Percentiles rank a stretch among this genome's conserved stretches.
Evolutionary conservation across 2,797 vertebrate genomes (phyloP).

Genomic region (Eleutherodactylus coqui): DNA sequence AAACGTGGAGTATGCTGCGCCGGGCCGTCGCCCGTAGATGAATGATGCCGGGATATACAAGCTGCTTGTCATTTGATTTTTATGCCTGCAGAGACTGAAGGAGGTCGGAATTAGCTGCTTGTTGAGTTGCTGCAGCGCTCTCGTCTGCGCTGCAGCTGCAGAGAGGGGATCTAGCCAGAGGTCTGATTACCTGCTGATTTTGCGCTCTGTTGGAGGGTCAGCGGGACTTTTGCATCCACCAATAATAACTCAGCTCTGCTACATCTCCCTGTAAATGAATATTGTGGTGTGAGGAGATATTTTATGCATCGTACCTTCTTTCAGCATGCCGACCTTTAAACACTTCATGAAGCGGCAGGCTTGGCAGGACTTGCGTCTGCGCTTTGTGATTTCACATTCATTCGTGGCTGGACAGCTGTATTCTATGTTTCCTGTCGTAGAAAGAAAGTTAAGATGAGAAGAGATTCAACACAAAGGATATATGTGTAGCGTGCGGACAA

Average conservation of each 20-base stretch:
- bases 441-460: constrained; percentile 65
- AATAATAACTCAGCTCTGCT: background rate
- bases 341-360: constrained; percentile 99
- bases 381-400: constrained; percentile 99
- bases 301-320: constrained; percentile 84
- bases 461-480: background rate
- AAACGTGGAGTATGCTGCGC: too few species aligned
- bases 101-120: too few species aligned
- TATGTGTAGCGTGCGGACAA: background rate
- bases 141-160: too few species aligned
- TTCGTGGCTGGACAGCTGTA: constrained; percentile 99
- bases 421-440: constrained; percentile 92
- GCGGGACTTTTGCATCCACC: background rate
- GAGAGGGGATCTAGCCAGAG: too few species aligned
- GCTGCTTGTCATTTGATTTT: too few species aligned
- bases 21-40: too few species aligned
- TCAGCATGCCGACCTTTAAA: constrained; percentile 98
- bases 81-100: too few species aligned
- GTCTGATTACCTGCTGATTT: too few species aligned
- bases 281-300: background rate
- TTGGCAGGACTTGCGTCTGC: constrained; percentile 99
- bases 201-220: background rate
- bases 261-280: background rate
- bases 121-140: too few species aligned
- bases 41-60: too few species aligned